A percentile compares a stretch with the other conserved stretches of the same genome.
phyloP scores from a whole-genome alignment of 2,797 vertebrate species.

The Cygnus olor region DNA sequence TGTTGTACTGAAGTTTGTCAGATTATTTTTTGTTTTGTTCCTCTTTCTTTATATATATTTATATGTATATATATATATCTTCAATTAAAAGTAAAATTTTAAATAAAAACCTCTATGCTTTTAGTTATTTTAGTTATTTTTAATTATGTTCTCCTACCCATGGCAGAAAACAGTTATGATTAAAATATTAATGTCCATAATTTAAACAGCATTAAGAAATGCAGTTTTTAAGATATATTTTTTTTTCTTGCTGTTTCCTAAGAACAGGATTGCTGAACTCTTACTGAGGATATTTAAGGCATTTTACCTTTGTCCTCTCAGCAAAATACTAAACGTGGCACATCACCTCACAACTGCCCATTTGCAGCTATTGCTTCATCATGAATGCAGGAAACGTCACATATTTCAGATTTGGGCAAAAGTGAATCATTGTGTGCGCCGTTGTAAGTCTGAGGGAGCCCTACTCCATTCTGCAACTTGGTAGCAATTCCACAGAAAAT shows the following conservation, averaged over 20 bases:
- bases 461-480: no score
- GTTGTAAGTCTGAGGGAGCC: not conserved
- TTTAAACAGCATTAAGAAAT: not conserved
- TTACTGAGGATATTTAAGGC: not conserved
- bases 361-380: not conserved
- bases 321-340: not conserved
- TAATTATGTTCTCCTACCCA: not conserved
- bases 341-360: not conserved
- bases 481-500: not conserved
- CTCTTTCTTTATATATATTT: accelerated
- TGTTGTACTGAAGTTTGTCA: not conserved
- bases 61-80: not conserved
- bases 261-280: not conserved
- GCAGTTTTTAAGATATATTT: not conserved
- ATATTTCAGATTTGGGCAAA: not conserved
- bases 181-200: not conserved
- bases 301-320: not conserved
- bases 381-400: not conserved
- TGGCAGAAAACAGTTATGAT: not conserved
- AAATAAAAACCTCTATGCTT: not conserved
- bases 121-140: not conserved
- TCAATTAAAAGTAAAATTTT: not conserved
- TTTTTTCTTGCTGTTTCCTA: not conserved
- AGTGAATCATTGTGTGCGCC: no score
- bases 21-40: not conserved